These are phyloP conservation scores for Augochlora pura DNA, from an alignment of 1,140 invertebrate species.

Conservation along the genomic window DNA sequence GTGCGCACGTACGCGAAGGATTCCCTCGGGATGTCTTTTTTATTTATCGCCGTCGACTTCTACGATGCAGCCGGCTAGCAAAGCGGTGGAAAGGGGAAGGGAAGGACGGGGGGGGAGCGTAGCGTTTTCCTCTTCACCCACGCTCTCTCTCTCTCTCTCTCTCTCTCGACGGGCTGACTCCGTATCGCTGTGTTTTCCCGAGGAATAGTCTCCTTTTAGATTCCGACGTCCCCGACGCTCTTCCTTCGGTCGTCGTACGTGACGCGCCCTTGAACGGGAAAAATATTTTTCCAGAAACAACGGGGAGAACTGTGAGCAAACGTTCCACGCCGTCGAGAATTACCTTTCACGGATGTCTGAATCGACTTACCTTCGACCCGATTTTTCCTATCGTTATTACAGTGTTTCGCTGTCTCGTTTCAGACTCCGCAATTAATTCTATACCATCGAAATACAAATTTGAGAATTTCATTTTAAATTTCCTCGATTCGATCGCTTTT, in stretches of 20 bases:
- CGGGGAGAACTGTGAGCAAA: neutral
- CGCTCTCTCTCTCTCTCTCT: neutral
- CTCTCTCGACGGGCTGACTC: no score
- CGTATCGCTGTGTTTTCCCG: slow-evolving; percentile 17
- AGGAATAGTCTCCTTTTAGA: slow-evolving; percentile 34
- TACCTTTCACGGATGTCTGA: no score
- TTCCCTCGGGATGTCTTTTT: slow-evolving; percentile 42
- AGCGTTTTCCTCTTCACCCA: slow-evolving; percentile 1
- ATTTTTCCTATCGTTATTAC: no score
- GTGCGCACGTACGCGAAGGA: slow-evolving; percentile 39
- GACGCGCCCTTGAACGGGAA: slow-evolving; percentile 31
- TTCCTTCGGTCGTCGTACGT: neutral
- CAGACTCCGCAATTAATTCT: no score
- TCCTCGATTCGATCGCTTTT: no score
- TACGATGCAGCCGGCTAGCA: neutral
- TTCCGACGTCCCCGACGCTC: neutral
- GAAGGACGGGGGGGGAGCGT: no score
- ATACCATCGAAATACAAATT: no score
- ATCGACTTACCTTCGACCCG: no score
- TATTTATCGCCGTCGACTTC: slow-evolving; percentile 45
- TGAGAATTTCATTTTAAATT: no score
- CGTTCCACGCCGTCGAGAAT: neutral
- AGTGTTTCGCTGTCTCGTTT: no score
- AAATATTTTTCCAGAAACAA: slow-evolving; percentile 12
- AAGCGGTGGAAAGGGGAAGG: neutral